Percentiles rank a stretch among this genome's conserved stretches.
phyloP scores from a whole-genome alignment of 1,140 invertebrate genomes.

The Drosophila repleta region DNA sequence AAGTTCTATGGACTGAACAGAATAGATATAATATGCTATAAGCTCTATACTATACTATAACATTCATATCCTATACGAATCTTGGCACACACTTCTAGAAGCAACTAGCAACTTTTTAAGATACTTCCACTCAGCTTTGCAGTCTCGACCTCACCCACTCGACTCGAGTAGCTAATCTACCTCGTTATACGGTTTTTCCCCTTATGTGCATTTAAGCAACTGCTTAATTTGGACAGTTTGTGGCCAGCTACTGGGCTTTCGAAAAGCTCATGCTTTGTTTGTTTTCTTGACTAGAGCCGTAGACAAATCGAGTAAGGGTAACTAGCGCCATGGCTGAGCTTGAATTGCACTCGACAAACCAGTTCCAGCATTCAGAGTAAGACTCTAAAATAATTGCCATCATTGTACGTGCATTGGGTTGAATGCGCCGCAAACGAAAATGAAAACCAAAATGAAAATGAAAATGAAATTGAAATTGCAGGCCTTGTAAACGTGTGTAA shows the following conservation, averaged over 20 bases:
- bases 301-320: slow-evolving; percentile 24
- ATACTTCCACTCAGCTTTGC: no score
- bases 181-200: not conserved
- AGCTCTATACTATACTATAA: no score
- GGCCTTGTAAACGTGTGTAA: slow-evolving; percentile 35
- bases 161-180: not conserved
- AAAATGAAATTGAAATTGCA: slow-evolving; percentile 61
- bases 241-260: slow-evolving; percentile 16
- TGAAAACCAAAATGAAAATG: slow-evolving; percentile 33
- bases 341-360: slow-evolving; percentile 30
- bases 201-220: slow-evolving; percentile 2
- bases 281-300: not conserved
- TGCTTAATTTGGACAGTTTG: slow-evolving; percentile 13
- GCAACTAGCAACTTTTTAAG: no score
- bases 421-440: slow-evolving; percentile 63
- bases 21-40: no score
- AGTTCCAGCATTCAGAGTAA: slow-evolving; percentile 35
- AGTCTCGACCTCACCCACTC: not conserved
- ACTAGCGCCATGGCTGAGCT: slow-evolving; percentile 36
- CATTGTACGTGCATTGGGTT: slow-evolving; percentile 52
- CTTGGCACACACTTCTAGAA: no score
- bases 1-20: no score
- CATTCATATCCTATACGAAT: no score
- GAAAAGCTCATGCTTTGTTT: slow-evolving; percentile 9
- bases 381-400: slow-evolving; percentile 50